Evolutionary conservation across 2,113 vertebrate genomes (phyloP), one percentile per base, ranked within the genome.

Genomic region (Casuarius casuarius): DNA sequence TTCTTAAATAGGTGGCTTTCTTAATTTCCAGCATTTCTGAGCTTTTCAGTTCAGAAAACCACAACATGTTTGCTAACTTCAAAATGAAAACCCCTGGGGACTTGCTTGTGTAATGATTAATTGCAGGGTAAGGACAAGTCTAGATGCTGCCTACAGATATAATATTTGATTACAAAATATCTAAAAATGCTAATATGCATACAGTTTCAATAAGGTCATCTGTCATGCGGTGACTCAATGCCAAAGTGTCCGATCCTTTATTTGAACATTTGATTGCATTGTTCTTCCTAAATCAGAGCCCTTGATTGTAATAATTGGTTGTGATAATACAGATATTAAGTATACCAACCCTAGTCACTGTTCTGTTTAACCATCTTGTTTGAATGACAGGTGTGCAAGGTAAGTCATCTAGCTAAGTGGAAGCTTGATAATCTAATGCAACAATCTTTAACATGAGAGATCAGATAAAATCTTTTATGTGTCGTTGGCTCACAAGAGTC

Each of bases 381-480:
- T 68, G 13, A 87, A 92, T 93, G 77, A 61, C 84, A 95, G 70
- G 51, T 75, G 61, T 94, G 23, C 81, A 90, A 81, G 48, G 72
- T 67, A 92, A 94, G 79, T 86, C 70, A 97, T 77, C 35, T 92
- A 92, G 85, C 94, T 97, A 97, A 95, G 65, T 35, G 67, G 80
- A 97, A 96, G 65, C 79, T 90, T 97, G 94, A 97, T 97, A 97
- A 96, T 62, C 91, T 95, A 94, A 94, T 87, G 54, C 78, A 97
- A 96, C 76, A 87, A 79, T 85, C 51, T 94, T 97, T 94, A 97
- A 96, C 94, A 97, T 97, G 76, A 95, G 81, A 96, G 95, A 97
- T 91, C 46, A 90, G 88, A 93, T 93, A 94, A 97, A 97, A 95
- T 88, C 73, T 97, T 97, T 92, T 62, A 93, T 89, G 82, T 97